Evolutionary conservation across 1,140 invertebrate species (phyloP), one percentile per base, ranked within the genome.

Genomic region (Drosophila lowei): DNA sequence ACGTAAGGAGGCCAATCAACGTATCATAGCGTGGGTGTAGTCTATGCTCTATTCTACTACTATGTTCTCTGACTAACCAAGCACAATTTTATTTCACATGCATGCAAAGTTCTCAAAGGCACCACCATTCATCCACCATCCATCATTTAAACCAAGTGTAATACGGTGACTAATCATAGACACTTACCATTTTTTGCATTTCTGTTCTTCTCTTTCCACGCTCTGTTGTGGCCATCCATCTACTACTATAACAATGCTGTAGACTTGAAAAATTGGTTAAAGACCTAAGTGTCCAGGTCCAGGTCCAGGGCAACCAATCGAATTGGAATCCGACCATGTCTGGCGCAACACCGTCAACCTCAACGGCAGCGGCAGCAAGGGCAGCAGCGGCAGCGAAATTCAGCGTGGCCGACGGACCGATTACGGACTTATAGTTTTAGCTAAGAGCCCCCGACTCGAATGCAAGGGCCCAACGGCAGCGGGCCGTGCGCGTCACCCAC

Each of bases 21-120:
- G 92, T 88, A 90, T 93, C 60, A 80, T 92, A 68, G 92, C 92
- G 93, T 93, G 92, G 91, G 92, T 93, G 84, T 91, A 90, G 84
- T 89, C 77, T 85, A 77, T 86, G 65, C 81, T 85, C 77, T 85
- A 63, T 86, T 81, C 75, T 61, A 34, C 3, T 38, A 11, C 3
- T 38, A 52, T 62, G 58, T 57, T 60, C 38, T 34, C 50, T 41
- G 49, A 59, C 54, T 74, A 70, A 77, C 54, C 49, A 13, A 73
- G 54, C 65, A 85, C 65, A 57, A 43, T 64, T 71, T 77, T 49
- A 66, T 42, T 66, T 83, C 58, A 59, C 49, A 53, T 65, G 75
- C 64, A 60, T 75, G 77, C 21, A 34, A 34, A n/a, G 23, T 63
- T 52, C 41, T 18, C 6, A 13, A 56, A 41, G 2, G 11, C 18